Evolutionary conservation across 2,888 invertebrate genomes (phyloP), one percentile per base, ranked within the genome.

Genomic region (Andrena hattorfiana): DNA sequence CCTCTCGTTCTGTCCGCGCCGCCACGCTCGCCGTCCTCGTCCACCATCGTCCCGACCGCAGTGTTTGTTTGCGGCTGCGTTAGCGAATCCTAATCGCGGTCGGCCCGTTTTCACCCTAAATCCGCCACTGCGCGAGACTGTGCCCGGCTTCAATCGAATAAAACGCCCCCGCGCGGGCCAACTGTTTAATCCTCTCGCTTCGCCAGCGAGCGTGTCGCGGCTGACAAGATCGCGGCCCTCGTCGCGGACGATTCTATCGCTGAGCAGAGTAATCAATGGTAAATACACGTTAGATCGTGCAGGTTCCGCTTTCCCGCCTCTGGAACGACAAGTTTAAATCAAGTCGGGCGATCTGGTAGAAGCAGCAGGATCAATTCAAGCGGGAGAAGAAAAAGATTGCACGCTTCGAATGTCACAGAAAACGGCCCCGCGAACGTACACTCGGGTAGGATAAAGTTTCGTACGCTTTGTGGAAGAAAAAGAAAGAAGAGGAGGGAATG

Each of bases 61-160:
- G 75, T 88, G 90, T 90, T 90, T 89, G 89, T 88, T 88, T 84
- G 89, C 80, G 89, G 90, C 82, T 83, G 79, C 88, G 87, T 86
- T 87, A 84, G 85, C 81, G 83, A 84, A 89, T 90, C 87, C 88
- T 84, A 85, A 89, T 89, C 89, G 88, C 78, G 89, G 83, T 89
- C 63, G 85, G 75, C 76, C 84, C 81, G 76, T 70, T 88, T 88
- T 81, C 89, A 73, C 78, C 85, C 87, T 77, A 77, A 89, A 89
- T 88, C 87, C 82, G 77, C 71, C 81, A 63, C 66, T 60, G 77
- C 81, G 80, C 67, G 85, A 75, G 75, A 78, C 70, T 76, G 68
- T 42, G 60, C 76, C 78, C 42, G 42, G 73, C 76, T 80, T 59
- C 81, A 84, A 84, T 87, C 85, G 84, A 87, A 85, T 74, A 84